phyloP scores from a whole-genome alignment of 2,797 vertebrate species.

The Alcedo atthis region DNA sequence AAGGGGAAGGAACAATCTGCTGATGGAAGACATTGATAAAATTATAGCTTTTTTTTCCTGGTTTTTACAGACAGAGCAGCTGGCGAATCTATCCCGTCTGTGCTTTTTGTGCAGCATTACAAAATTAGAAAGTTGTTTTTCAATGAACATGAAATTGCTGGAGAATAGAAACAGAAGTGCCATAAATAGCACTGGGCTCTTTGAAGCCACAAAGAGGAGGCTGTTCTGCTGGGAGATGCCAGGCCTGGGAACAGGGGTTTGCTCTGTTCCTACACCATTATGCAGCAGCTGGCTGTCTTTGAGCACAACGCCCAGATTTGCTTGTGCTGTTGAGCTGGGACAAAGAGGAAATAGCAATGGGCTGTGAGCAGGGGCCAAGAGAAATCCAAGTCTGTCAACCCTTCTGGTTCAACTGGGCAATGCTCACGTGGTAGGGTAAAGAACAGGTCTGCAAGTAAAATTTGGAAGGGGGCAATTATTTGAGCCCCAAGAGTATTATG shows the following conservation, averaged over 20 bases:
- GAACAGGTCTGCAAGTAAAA: neutral
- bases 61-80: neutral
- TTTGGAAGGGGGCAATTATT: neutral
- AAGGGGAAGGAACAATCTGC: rapidly evolving
- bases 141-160: neutral
- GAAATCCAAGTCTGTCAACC: neutral
- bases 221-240: constrained; percentile 39
- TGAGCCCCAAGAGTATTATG: neutral
- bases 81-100: neutral
- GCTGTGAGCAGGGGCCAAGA: neutral
- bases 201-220: constrained; percentile 46
- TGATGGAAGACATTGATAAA: neutral
- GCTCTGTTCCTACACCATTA: neutral
- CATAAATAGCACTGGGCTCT: constrained; percentile 2
- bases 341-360: neutral
- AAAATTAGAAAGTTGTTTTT: constrained; percentile 37
- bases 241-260: constrained; percentile 30
- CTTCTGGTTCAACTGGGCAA: neutral
- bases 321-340: neutral
- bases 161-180: constrained; percentile 30
- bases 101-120: neutral
- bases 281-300: neutral
- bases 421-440: rapidly evolving
- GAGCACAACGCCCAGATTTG: neutral
- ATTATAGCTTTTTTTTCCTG: neutral